These are phyloP conservation scores for Glossophaga mutica DNA, from an alignment of 2,797 vertebrate species.

Conservation along the genomic window DNA sequence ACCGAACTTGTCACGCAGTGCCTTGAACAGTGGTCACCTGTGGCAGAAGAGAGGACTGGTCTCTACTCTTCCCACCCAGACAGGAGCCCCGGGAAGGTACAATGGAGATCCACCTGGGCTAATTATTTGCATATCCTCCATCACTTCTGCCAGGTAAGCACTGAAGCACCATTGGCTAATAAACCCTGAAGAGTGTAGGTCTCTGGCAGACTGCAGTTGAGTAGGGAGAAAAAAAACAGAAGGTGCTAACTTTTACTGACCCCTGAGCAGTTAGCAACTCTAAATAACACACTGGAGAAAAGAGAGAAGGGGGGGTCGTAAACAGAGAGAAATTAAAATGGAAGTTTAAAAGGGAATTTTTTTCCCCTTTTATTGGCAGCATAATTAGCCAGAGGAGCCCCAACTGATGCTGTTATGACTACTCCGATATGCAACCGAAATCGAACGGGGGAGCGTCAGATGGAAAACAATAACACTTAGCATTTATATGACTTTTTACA, in stretches of 20 bases:
- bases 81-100: background rate
- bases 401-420: constrained; percentile 46
- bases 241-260: background rate
- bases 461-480: constrained; percentile 63
- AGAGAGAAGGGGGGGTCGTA: background rate
- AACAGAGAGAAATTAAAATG: constrained; percentile 45
- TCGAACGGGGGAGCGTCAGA: background rate
- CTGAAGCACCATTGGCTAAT: background rate
- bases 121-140: background rate
- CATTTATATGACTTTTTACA: constrained; percentile 50
- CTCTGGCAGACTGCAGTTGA: background rate
- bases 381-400: constrained; percentile 66
- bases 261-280: constrained; percentile 22
- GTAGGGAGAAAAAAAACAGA: background rate
- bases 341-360: constrained; percentile 40
- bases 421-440: constrained; percentile 38
- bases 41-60: background rate
- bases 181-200: background rate
- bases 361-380: constrained; percentile 43
- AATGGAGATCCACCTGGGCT: background rate
- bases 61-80: background rate
- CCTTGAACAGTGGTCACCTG: background rate
- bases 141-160: background rate
- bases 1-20: background rate
- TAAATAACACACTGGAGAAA: background rate